Conservation (phyloP, 2,888 invertebrate species). For the Bursaphelenchus okinawaensis region DNA sequence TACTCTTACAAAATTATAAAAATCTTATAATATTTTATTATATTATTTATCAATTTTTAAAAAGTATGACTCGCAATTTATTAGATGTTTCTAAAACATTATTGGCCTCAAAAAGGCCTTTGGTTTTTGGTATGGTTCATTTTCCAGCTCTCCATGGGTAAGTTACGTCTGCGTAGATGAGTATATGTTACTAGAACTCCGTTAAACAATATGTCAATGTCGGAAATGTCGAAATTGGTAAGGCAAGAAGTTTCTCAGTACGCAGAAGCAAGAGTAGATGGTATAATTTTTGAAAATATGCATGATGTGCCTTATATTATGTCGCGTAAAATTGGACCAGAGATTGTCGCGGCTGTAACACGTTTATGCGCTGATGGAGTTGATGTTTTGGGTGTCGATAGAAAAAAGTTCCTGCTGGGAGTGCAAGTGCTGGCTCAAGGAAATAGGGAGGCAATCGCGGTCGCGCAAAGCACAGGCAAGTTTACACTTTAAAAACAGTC, state of each 20-base stretch:
- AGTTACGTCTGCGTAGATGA: not conserved
- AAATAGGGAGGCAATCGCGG: conserved; percentile 71
- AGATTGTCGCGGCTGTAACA: conserved; percentile 69
- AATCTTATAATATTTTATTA: too few relatives aligned
- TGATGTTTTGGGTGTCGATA: conserved; percentile 34
- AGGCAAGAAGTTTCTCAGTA: conserved; percentile 40
- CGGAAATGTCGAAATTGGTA: conserved; percentile 37
- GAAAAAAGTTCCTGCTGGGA: conserved; percentile 57
- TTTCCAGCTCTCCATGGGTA: conserved; percentile 44
- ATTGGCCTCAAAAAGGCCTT: conserved; percentile 25
- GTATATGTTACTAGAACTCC: conserved; percentile 43
- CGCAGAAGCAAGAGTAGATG: conserved; percentile 30
- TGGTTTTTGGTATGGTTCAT: conserved; percentile 52
- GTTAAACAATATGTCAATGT: conserved; percentile 24
- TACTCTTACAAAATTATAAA: too few relatives aligned
- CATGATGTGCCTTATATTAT: conserved; percentile 48
- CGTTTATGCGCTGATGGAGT: conserved; percentile 63
- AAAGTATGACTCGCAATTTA: too few relatives aligned
- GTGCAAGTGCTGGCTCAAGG: conserved; percentile 71
- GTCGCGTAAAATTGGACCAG: conserved; percentile 64
- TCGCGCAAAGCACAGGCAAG: conserved; percentile 68
- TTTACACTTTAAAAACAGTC: not conserved
- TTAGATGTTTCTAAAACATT: not conserved
- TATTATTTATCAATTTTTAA: too few relatives aligned
- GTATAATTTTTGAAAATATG: conserved; percentile 46